Evolutionary conservation across 2,797 vertebrate genomes (phyloP), one percentile per base, ranked within the genome.

Genomic region (Moxostoma hubbsi): DNA sequence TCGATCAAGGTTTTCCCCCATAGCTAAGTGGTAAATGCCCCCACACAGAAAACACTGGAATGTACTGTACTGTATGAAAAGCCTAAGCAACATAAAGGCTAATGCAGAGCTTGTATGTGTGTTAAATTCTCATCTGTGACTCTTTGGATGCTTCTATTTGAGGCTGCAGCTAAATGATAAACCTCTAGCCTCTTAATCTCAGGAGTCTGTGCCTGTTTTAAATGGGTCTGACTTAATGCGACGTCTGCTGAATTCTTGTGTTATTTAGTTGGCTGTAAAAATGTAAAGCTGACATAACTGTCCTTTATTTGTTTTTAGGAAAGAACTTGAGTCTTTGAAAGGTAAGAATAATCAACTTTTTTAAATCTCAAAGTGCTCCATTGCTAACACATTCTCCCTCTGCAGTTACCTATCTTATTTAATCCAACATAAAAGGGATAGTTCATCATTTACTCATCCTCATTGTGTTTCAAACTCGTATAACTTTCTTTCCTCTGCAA

Each of bases 281-380:
- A 4, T 12, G 13, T 70, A 13, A 8, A 24, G 2, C 49, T 50
- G 5, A 15, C 66, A 8, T 82, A 43, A 69, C 11, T 62, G 8
- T 46, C 1, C 18, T 16, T 49, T 77, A 13, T 88, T 78, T 85
- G 80, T 78, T 92, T 43, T 91, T 43, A 99, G 97, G 93, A 97
- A 91, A 91, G 97, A 97, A 87, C 87, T 98, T 73, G 96, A 98
- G 87, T 87, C 87, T 45, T 92, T 97, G 81, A 96, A 98, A 96
- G 96, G 97, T 98, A 93, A 96, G 92, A 57, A 61, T 4, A 7
- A 46, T 43, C 0, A 1, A 11, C 11, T 18, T 47, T 9, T 62
- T 63, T 63, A 50, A 8, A 13, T 15, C 43, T 15, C 12, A 9
- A 8, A 11, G 5, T 51, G 5, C 1, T 63, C 12, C 61, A 63